A percentile compares a stretch with the other conserved stretches of the same genome.
Evolutionary conservation across 2,888 invertebrate genomes (phyloP).

Genomic region (Apotomis betuletana): DNA sequence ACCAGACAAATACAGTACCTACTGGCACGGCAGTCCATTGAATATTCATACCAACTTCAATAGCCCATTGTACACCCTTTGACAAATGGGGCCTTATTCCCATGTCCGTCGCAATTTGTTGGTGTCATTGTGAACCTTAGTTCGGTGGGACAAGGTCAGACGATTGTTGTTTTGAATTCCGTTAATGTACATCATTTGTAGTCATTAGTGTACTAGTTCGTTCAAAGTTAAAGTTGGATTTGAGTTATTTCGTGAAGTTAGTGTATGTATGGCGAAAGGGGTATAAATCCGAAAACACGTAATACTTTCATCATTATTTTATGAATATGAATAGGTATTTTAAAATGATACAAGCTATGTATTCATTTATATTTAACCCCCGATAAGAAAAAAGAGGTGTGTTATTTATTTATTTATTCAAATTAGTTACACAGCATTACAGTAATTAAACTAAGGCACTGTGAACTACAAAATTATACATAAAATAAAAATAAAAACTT

Average conservation of each 20-base stretch:
- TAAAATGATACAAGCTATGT: no score
- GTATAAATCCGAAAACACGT: no score
- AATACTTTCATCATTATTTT: no score
- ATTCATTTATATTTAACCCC: no score
- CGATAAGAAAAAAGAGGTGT: no score
- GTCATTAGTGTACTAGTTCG: slow-evolving; percentile 12
- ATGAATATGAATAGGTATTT: no score
- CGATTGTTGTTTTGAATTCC: slow-evolving; percentile 34
- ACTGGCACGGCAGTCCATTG: slow-evolving; percentile 45
- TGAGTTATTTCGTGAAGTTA: background rate
- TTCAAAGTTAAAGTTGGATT: background rate
- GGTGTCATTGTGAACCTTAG: slow-evolving; percentile 45
- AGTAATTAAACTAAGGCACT: no score
- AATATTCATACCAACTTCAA: slow-evolving; percentile 64
- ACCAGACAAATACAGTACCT: background rate
- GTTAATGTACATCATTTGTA: slow-evolving; percentile 29
- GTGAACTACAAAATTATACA: no score
- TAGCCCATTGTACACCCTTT: slow-evolving; percentile 67
- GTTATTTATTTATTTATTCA: no score
- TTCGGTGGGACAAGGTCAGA: slow-evolving; percentile 50
- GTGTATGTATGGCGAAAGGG: no score
- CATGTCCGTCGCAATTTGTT: slow-evolving; percentile 64
- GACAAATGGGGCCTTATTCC: slow-evolving; percentile 73
- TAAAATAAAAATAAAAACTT: no score
- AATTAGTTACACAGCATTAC: no score